phyloP scores from a whole-genome alignment of 2,797 vertebrate genomes.

The Antrozous pallidus region DNA sequence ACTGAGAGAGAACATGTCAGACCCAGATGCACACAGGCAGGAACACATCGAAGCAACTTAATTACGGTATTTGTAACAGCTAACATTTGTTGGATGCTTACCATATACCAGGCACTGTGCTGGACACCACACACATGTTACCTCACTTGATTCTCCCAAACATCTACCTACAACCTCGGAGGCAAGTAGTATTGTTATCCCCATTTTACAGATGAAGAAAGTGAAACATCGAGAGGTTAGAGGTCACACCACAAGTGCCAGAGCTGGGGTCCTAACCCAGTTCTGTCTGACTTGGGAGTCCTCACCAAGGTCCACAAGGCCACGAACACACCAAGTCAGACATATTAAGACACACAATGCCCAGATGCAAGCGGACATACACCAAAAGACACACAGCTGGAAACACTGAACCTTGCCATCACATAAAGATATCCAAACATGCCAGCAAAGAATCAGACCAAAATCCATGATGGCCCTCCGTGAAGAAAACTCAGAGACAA shows the following conservation, averaged over 20 bases:
- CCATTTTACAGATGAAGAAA: conserved; percentile 61
- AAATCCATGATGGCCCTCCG: conserved; percentile 37
- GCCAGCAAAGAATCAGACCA: conserved; percentile 55
- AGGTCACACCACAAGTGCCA: neutral
- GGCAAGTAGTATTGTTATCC: conserved; percentile 49
- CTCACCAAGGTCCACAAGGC: neutral
- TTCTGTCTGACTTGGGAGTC: too few relatives aligned
- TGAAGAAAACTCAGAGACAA: conserved; percentile 52
- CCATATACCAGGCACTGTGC: conserved; percentile 57
- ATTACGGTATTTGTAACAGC: neutral
- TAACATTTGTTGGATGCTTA: conserved; percentile 50
- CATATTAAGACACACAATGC: neutral
- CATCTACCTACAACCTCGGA: conserved; percentile 63
- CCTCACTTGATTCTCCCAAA: conserved; percentile 69
- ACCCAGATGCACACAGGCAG: conserved; percentile 48
- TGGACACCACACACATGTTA: conserved; percentile 56
- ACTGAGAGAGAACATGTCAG: neutral
- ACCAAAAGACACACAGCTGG: neutral
- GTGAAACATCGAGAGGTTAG: conserved; percentile 28
- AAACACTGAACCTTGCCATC: neutral
- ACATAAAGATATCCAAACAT: conserved; percentile 48
- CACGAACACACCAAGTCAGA: conserved; percentile 3
- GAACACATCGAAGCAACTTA: conserved; percentile 3
- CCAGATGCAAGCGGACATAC: neutral
- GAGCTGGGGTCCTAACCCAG: neutral